Evolutionary conservation across 2,797 vertebrate genomes (phyloP).

Genomic region (Graptemys geographica): DNA sequence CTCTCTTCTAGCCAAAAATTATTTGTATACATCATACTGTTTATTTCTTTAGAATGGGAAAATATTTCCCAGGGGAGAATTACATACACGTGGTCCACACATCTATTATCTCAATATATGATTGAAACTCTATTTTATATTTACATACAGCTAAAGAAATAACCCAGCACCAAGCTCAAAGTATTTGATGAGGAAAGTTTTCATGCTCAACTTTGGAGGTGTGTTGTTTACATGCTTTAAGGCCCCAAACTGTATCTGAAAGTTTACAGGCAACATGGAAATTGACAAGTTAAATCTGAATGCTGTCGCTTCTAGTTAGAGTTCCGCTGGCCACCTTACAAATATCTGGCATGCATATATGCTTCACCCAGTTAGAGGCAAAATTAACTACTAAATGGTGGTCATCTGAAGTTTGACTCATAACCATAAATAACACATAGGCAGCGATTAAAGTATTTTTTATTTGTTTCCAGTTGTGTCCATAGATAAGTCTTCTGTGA

Average conservation of each 20-base stretch:
- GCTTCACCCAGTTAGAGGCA: background rate
- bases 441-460: background rate
- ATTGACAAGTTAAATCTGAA: constrained; percentile 26
- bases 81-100: background rate
- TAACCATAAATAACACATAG: background rate
- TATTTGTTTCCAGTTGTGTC: background rate
- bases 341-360: background rate
- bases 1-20: background rate
- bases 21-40: background rate
- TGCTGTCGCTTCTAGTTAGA: background rate
- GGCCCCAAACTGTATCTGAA: constrained; percentile 22
- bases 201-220: constrained; percentile 7
- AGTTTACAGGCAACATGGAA: constrained; percentile 31
- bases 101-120: rapidly evolving
- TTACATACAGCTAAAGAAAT: background rate
- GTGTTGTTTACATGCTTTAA: constrained; percentile 19
- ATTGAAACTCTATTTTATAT: background rate
- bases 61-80: background rate
- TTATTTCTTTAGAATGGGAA: rapidly evolving
- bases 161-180: constrained; percentile 43
- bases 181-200: constrained; percentile 12
- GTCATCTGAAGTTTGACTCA: background rate
- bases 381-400: background rate
- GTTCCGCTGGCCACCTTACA: constrained; percentile 46
- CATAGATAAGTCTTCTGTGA: background rate